A percentile compares a stretch with the other conserved stretches of the same genome.
phyloP scores from a whole-genome alignment of 1,140 invertebrate species.

The Leptestheria dahalacensis region DNA sequence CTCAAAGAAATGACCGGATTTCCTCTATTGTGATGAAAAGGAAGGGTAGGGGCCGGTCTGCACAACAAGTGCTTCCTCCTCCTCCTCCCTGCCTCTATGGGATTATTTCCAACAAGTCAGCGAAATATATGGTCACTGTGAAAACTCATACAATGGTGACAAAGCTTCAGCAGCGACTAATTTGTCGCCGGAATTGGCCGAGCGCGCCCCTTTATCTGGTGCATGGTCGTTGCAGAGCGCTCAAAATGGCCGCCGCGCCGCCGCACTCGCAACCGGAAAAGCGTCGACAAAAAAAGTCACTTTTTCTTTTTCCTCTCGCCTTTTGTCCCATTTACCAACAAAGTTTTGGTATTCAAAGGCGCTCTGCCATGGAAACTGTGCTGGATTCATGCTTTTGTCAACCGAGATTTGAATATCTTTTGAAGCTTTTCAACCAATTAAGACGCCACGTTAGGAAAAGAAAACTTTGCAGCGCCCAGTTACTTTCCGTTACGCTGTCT shows the following conservation, averaged over 20 bases:
- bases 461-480: no score
- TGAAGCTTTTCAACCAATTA: no score
- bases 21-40: neutral
- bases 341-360: neutral
- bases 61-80: neutral
- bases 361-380: neutral
- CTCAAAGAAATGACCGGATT: neutral
- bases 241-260: neutral
- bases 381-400: no score
- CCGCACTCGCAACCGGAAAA: neutral
- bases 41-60: neutral
- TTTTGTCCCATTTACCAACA: neutral
- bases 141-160: neutral
- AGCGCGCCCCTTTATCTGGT: neutral
- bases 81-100: neutral
- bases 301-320: no score
- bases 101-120: neutral
- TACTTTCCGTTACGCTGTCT: no score
- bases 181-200: neutral
- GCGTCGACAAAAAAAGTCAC: neutral
- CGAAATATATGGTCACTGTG: neutral
- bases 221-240: no score
- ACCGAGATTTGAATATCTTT: no score
- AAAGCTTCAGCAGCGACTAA: neutral
- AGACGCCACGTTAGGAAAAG: no score